Conservation (phyloP, 2,888 invertebrate species). For the Argyra leucocephala region DNA sequence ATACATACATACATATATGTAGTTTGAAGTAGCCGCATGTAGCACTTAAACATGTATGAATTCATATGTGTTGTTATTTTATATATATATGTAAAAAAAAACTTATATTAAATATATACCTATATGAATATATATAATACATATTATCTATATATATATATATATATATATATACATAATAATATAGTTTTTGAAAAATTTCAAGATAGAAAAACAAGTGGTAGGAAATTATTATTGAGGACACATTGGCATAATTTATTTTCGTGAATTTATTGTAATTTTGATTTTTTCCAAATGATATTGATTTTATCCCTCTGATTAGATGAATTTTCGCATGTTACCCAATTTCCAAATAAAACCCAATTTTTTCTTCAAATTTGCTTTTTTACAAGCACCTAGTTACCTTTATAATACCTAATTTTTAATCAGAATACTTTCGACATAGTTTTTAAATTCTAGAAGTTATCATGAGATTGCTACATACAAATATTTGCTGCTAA, state of each 20-base stretch:
- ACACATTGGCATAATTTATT: not conserved
- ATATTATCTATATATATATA: not conserved
- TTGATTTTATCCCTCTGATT: too few species aligned
- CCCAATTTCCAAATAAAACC: too few species aligned
- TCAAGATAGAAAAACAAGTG: not conserved
- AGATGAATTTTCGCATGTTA: too few species aligned
- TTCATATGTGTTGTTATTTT: not conserved
- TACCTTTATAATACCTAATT: too few species aligned
- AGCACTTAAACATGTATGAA: not conserved
- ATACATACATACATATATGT: not conserved
- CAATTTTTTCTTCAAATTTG: too few species aligned
- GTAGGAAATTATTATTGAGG: not conserved
- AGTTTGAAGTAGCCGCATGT: slow-evolving; percentile 6
- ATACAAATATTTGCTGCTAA: too few species aligned
- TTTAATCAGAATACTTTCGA: too few species aligned
- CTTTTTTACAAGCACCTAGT: too few species aligned
- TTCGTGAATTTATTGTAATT: not conserved
- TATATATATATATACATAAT: not conserved
- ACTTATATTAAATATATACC: not conserved
- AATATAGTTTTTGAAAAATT: not conserved
- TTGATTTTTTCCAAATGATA: too few species aligned
- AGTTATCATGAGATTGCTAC: too few species aligned
- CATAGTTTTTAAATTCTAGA: too few species aligned
- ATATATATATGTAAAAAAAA: not conserved
- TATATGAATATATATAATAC: not conserved